These are phyloP conservation scores for Asarcornis scutulata DNA, from an alignment of 2,113 vertebrate species.

Conservation along the genomic window DNA sequence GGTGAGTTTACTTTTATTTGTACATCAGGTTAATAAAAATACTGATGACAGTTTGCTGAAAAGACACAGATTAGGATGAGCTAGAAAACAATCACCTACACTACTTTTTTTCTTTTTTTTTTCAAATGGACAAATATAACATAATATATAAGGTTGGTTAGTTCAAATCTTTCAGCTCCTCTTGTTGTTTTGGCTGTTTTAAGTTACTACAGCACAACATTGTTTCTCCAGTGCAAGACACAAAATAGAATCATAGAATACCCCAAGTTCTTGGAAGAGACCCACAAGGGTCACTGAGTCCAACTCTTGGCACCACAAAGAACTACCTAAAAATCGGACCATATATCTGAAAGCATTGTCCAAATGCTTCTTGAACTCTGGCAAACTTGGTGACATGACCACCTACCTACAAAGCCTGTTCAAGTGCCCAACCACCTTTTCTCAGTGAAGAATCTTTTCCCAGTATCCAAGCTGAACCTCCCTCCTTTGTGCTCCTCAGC, in stretches of 20 bases:
- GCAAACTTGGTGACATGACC: background rate
- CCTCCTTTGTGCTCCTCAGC: too few species aligned
- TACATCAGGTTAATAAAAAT: background rate
- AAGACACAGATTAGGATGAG: background rate
- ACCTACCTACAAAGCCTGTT: background rate
- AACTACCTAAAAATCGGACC: background rate
- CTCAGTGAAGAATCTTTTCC: background rate
- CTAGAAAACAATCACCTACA: background rate
- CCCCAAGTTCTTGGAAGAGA: background rate
- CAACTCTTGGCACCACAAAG: background rate
- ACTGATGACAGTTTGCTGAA: background rate
- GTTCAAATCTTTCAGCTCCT: background rate
- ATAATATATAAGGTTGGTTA: background rate
- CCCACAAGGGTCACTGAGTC: background rate
- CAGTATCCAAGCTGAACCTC: background rate
- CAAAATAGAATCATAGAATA: background rate
- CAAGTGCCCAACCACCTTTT: background rate
- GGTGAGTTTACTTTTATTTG: background rate
- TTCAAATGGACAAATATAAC: background rate
- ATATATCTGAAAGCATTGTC: background rate
- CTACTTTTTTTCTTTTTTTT: background rate
- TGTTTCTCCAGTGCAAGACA: background rate
- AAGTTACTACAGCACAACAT: background rate
- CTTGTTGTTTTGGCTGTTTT: background rate
- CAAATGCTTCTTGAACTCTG: background rate